Evolutionary conservation across 2,113 vertebrate genomes (phyloP).

Genomic region (Cettia cetti): DNA sequence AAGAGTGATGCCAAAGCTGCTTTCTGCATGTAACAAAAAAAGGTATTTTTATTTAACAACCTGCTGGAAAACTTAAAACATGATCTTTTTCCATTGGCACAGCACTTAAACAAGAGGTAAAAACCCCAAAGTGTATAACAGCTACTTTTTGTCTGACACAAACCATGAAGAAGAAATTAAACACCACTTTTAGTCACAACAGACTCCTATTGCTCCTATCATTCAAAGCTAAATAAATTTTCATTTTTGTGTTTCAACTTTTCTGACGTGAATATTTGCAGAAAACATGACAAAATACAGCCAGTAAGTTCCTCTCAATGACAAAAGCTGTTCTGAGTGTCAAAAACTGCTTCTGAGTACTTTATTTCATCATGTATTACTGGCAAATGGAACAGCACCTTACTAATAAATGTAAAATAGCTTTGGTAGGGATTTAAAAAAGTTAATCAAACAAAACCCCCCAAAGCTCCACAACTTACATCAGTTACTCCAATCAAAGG

Average conservation of each 20-base stretch:
- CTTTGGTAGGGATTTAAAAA: background rate
- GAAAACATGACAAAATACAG: background rate
- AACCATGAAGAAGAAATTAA: background rate
- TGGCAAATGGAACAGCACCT: background rate
- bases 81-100: background rate
- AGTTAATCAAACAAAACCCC: background rate
- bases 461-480: background rate
- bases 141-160: background rate
- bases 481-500: background rate
- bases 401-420: background rate
- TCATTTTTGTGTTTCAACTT: background rate
- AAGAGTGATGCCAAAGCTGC: background rate
- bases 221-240: background rate
- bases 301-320: background rate
- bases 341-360: background rate
- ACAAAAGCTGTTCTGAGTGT: background rate
- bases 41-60: background rate
- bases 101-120: background rate
- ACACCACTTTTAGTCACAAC: background rate
- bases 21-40: background rate
- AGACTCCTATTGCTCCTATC: background rate
- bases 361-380: background rate
- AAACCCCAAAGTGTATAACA: background rate
- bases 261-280: background rate
- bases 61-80: background rate